These are phyloP conservation scores for Temnothorax ravouxi DNA, from an alignment of 2,888 invertebrate species.

Conservation along the genomic window DNA sequence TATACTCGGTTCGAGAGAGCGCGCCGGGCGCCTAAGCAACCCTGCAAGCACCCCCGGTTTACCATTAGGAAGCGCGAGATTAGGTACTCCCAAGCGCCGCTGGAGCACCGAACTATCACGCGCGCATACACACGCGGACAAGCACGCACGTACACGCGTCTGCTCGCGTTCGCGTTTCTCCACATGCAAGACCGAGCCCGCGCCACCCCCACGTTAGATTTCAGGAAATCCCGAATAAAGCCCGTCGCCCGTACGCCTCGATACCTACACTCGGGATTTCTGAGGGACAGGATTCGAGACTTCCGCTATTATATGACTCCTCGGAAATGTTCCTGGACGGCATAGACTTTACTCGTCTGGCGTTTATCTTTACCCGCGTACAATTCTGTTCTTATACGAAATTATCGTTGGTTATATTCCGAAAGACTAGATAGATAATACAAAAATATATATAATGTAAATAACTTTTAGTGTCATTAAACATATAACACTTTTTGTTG, in stretches of 20 bases:
- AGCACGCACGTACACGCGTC: neutral
- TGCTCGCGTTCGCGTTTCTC: constrained; percentile 25
- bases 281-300: constrained; percentile 47
- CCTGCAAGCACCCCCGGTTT: constrained; percentile 79
- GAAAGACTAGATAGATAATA: neutral
- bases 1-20: constrained; percentile 75
- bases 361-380: constrained; percentile 4
- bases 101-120: constrained; percentile 61
- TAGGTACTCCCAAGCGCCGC: constrained; percentile 72
- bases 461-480: neutral
- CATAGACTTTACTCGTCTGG: neutral
- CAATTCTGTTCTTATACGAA: neutral
- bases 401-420: neutral
- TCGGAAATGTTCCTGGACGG: constrained; percentile 19
- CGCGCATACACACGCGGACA: constrained; percentile 4
- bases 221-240: constrained; percentile 70
- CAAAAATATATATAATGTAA: neutral
- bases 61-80: constrained; percentile 82
- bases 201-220: constrained; percentile 30
- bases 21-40: constrained; percentile 67
- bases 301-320: constrained; percentile 47
- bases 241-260: constrained; percentile 43
- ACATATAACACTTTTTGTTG: neutral
- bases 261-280: constrained; percentile 50
- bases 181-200: constrained; percentile 28